Evolutionary conservation across 2,888 invertebrate species (phyloP), one percentile per base, ranked within the genome.

Genomic region (Ectemnius continuus): DNA sequence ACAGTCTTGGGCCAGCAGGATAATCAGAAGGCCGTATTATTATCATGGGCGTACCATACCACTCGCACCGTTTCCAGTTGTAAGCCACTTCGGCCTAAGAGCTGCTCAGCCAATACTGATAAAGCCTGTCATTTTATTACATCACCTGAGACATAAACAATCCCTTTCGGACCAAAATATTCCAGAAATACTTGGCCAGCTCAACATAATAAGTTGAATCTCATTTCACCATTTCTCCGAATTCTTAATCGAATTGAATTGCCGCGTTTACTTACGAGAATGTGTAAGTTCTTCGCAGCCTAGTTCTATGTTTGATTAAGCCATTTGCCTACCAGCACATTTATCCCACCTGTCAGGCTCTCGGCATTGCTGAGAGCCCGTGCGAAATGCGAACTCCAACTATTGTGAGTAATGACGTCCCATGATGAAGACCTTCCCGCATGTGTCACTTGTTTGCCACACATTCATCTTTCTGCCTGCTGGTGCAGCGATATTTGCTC

Each of bases 1-100:
- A 52, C 75, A 69, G 70, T 71, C 70, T 75, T 64, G 67, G 69
- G 61, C 66, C 75, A 57, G 56, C 69, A 70, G 62, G 73, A 73
- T 83, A 81, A 83, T 83, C 83, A 72, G 71, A 60, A 61, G 63
- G 61, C 60, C 62, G 74, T 67, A 78, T 75, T 78, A 75, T 72
- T 75, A 61, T 57, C 60, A 46, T 46, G 46, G 60, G 59, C 48
- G n/a, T 65, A 46, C 56, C 64, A 67, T 79, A 70, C 75, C 70
- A 14, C 62, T 16, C 56, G 69, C 59, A 60, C 74, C 65, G 65
- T 69, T 46, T 65, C 69, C 64, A 11, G 52, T 14, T 52, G 52
- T 14, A 52, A 52, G 16, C n/a, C 16, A 67, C 16, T 52, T 52
- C 16, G 52, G 16, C 52, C 20, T 23, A 36, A 36, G 47, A 26